phyloP scores from a whole-genome alignment of 2,797 vertebrate genomes.

The Cygnus olor region DNA sequence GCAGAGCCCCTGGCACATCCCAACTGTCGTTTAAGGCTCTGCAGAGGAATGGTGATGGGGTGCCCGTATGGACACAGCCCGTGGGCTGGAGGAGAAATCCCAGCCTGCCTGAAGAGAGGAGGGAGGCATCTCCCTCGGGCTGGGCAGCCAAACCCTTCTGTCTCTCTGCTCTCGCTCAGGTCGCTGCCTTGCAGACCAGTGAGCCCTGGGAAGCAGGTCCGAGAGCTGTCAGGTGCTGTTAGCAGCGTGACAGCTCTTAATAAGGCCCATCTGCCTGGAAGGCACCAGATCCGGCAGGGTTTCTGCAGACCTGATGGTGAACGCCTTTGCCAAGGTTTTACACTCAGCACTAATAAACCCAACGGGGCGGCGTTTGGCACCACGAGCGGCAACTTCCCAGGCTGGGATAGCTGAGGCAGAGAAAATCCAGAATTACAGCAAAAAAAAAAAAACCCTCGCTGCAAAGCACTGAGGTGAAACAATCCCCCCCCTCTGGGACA shows the following conservation, averaged over 20 bases:
- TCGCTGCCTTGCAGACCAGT: neutral
- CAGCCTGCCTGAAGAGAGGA: neutral
- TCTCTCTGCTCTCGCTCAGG: neutral
- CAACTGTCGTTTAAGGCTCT: neutral
- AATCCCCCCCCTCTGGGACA: neutral
- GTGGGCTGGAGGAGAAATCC: neutral
- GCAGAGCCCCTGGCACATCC: too few species aligned
- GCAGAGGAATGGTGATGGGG: neutral
- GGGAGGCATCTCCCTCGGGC: neutral
- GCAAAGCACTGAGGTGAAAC: neutral
- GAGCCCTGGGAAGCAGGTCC: neutral
- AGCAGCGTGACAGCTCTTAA: slow-evolving; percentile 69
- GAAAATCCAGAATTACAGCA: neutral
- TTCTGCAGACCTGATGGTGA: slow-evolving; percentile 40
- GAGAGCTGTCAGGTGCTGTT: slow-evolving; percentile 43
- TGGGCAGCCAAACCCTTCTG: neutral
- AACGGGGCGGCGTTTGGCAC: slow-evolving; percentile 29
- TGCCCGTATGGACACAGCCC: neutral
- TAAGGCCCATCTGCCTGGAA: slow-evolving; percentile 53
- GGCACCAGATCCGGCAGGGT: slow-evolving; percentile 7
- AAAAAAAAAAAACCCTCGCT: neutral
- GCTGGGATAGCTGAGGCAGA: neutral
- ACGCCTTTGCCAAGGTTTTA: slow-evolving; percentile 48
- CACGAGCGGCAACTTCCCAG: neutral
- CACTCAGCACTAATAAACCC: slow-evolving; percentile 58